A percentile compares a stretch with the other conserved stretches of the same genome.
These are phyloP conservation scores for Leptinotarsa juncta DNA, from an alignment of 2,888 invertebrate species.

Conservation along the genomic window DNA sequence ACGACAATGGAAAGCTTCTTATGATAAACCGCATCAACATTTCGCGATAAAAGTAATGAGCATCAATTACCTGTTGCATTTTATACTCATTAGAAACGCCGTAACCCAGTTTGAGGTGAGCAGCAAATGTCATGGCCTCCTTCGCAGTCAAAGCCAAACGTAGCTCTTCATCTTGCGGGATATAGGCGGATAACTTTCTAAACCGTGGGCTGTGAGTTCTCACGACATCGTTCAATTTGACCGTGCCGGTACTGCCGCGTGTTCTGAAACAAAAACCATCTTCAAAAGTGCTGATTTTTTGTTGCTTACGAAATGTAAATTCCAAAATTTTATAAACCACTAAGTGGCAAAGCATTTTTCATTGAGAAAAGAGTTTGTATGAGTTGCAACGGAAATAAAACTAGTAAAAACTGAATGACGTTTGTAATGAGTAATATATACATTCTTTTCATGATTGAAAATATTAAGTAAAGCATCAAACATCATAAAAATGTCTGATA, in stretches of 20 bases:
- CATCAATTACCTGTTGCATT: conserved; percentile 73
- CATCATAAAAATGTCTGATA: no score
- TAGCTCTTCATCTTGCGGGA: conserved; percentile 83
- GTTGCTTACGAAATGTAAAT: no score
- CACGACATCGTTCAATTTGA: conserved; percentile 65
- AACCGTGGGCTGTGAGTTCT: conserved; percentile 81
- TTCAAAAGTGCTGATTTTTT: no score
- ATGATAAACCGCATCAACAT: background rate
- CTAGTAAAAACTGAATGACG: no score
- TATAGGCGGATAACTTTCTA: conserved; percentile 86
- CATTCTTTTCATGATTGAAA: no score
- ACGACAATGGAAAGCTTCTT: background rate
- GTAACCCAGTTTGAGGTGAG: conserved; percentile 81
- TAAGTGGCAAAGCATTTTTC: no score
- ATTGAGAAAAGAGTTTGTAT: no score
- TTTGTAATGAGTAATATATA: no score
- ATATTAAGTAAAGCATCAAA: no score
- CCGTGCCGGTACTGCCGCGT: conserved; percentile 59
- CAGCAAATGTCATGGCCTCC: conserved; percentile 83
- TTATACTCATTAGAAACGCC: conserved; percentile 76
- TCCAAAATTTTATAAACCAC: no score
- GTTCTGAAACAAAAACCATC: conserved; percentile 56
- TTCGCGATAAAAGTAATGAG: background rate
- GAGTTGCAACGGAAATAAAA: no score
- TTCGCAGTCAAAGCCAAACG: conserved; percentile 79